Conservation (phyloP, 2,797 vertebrate genomes). For the Meriones psammophilus region DNA sequence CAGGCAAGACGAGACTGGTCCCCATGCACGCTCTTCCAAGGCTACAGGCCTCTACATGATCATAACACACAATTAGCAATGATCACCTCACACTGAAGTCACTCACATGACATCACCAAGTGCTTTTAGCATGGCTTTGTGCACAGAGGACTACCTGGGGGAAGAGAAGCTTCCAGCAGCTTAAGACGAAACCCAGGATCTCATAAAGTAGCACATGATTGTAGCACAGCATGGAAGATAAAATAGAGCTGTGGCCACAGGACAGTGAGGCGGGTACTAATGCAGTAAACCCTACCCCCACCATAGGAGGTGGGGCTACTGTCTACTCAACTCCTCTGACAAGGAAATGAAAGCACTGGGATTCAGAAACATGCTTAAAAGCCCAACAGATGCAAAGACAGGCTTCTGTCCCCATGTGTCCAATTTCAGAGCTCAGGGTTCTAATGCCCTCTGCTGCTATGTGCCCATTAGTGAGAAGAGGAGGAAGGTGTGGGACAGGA, state of each 20-base stretch:
- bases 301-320: rapidly evolving
- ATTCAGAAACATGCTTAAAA: not conserved
- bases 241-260: not conserved
- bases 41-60: not conserved
- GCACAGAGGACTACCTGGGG: not conserved
- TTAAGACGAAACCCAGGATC: rapidly evolving
- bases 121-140: not conserved
- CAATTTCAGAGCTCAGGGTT: not conserved
- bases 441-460: not conserved
- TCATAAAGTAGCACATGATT: not conserved
- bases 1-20: not conserved
- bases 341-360: not conserved
- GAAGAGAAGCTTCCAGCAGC: not conserved
- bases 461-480: not conserved
- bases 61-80: rapidly evolving
- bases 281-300: too few relatives aligned
- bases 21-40: rapidly evolving
- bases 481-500: not conserved
- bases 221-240: not conserved
- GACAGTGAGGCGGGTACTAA: not conserved
- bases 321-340: not conserved
- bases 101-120: not conserved
- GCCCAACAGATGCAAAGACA: not conserved
- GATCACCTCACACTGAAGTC: not conserved
- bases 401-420: rapidly evolving